Base-by-base conservation (phyloP, 2,888 invertebrate species). In the Electrophaes corylata region DNA sequence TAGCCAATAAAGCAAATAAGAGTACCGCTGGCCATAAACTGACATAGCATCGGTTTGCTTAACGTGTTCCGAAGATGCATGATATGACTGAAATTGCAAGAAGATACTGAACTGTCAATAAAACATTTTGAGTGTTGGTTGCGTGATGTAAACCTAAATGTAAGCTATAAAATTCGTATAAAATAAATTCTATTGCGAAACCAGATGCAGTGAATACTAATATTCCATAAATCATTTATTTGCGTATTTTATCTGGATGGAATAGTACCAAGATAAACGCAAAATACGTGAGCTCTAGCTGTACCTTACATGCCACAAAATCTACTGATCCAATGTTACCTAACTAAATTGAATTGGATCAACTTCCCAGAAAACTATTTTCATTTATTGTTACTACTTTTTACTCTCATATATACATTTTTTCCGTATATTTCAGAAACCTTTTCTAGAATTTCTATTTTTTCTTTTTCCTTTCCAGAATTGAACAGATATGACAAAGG, bases 1-100 rank as follows among this genome's bases (percentile, higher is more conserved):
- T 80, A 91, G 4, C 84, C 88, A 35, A 86, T 75, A 49, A 84
- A 87, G 64, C 88, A 89, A 62, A 91, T 88, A 40, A 89, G 78
- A 29, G 76, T 76, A 10, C 86, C 82, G 53, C 90, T 90, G 1
- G 78, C 79, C 0, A 74, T 77, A 62, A 90, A 67, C 70, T 91
- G 91, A 0, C 76, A 81, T 54, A 91, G 64, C 89, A 90, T 88
- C 0, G 90, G 88, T 1, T 70, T 62, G 62, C 87, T 90, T 57
- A 90, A 63, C 2, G 77, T 79, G 5, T 74, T 66, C 18, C 83
- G 76, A 14, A 91, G 66, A 37, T 79, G 71, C 64, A 78, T 67
- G 0, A 81, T 81, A 53, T 84, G 72, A 4, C 91, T 91, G 70
- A 18, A 71, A 70, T 59, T 16, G 10, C n/a, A 35, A 37, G 16